Conservation (phyloP, 2,888 invertebrate genomes). For the Oxycera nigricornis region DNA sequence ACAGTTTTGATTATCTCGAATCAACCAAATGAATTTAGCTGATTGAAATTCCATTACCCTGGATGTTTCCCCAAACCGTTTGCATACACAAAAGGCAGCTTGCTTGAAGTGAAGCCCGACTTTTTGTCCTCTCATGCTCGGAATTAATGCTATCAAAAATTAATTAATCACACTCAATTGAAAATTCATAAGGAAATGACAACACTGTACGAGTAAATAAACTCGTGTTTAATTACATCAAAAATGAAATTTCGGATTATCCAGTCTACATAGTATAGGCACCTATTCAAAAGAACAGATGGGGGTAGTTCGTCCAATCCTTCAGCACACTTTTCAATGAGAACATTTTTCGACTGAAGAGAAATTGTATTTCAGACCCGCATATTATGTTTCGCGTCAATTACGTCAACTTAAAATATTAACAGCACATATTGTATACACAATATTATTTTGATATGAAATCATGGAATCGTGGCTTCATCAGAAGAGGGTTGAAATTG, state of each 20-base stretch:
- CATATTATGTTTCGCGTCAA: constrained; percentile 50
- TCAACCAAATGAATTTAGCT: no score
- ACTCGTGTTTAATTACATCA: constrained; percentile 47
- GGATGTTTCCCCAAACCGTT: no score
- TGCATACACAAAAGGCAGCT: no score
- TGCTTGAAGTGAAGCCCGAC: no score
- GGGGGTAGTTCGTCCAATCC: constrained; percentile 22
- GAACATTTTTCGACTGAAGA: no score
- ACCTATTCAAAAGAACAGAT: background rate
- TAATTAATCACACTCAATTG: constrained; percentile 63
- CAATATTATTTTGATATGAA: constrained; percentile 40
- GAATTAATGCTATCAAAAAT: no score
- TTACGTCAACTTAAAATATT: constrained; percentile 49
- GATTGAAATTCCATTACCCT: no score
- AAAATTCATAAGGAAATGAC: constrained; percentile 52
- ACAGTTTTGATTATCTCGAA: no score
- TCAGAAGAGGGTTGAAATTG: background rate
- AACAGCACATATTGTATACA: constrained; percentile 22
- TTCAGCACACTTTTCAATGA: no score
- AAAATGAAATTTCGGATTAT: constrained; percentile 1
- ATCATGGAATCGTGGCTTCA: constrained; percentile 6
- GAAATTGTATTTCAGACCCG: constrained; percentile 49
- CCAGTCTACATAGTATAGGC: constrained; percentile 46
- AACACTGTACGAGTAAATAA: constrained; percentile 42
- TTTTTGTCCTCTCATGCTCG: no score